Conservation (phyloP, 2,888 invertebrate genomes). For the Coelinius sp. region DNA sequence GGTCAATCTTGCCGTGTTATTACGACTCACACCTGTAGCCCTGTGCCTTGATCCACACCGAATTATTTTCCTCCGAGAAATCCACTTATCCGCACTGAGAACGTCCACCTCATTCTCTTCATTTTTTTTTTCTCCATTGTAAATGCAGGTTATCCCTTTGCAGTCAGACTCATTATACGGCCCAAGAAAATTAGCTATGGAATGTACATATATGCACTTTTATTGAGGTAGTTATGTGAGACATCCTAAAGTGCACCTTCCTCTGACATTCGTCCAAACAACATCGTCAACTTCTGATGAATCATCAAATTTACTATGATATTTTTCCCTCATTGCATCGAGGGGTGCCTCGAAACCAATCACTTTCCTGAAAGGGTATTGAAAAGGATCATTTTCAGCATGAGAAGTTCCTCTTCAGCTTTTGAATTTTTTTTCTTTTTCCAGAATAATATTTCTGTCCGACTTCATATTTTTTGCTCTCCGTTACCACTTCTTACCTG, state of each 20-base stretch:
- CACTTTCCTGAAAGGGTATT: no score
- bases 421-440: no score
- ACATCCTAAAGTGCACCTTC: background rate
- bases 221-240: constrained; percentile 5
- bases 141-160: constrained; percentile 27
- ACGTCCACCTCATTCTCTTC: constrained; percentile 3
- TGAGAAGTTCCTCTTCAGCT: no score
- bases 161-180: constrained; percentile 27
- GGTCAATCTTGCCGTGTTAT: constrained; percentile 66
- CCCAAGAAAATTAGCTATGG: constrained; percentile 22
- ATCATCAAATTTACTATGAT: no score
- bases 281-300: no score
- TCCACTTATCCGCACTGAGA: constrained; percentile 41
- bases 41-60: constrained; percentile 27
- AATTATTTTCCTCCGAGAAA: constrained; percentile 37
- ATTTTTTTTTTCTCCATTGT: constrained; percentile 12
- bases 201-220: constrained; percentile 26
- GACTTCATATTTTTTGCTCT: no score
- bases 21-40: constrained; percentile 68
- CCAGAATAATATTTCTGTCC: no score
- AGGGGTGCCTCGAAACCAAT: no score
- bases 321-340: no score
- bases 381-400: no score
- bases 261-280: no score
- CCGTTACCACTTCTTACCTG: no score